Evolutionary conservation across 1,140 invertebrate species (phyloP), one percentile per base, ranked within the genome.

Genomic region (Orchesella cincta): DNA sequence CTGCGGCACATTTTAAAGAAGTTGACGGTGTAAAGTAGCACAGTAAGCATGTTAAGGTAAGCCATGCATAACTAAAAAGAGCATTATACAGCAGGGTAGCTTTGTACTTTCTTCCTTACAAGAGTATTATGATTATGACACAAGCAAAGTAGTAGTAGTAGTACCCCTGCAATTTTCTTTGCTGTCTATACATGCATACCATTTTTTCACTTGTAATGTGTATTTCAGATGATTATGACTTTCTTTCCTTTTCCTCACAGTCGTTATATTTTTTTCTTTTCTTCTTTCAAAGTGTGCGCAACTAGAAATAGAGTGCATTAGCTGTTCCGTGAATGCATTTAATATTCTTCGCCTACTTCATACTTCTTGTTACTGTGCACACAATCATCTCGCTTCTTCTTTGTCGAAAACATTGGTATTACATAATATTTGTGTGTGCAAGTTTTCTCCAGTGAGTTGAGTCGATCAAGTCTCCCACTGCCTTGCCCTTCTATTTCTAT

Each of bases 41-140:
- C 52, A 3, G 62, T 23, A 67, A 67, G 62, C 62, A 67, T 67
- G 26, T 29, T 67, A 67, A 67, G 62, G 62, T 67, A 67, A 67
- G 62, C 31, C 62, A 67, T 67, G 62, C 62, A 67, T 67, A 67
- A 67, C 62, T 67, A 67, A 62, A 67, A 67, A 67, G 62, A 67
- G 31, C n/a, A 57, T n/a, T n/a, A n/a, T 46, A 46, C 18, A 8
- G 54, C 54, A 31, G 23, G 31, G 39, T 46, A 46, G 62, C 62
- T 67, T 67, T 67, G 28, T 67, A 67, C n/a, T n/a, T n/a, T n/a
- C n/a, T n/a, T n/a, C n/a, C n/a, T n/a, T n/a, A 67, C 29, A 67
- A 67, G 62, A 67, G 62, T 67, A 67, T 67, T 67, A 67, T 33
- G 62, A 67, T 67, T 67, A 67, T 67, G 62, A 67, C 62, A 67